Conservation (phyloP, 2,888 invertebrate species). For the Schrankia costaestrigalis region DNA sequence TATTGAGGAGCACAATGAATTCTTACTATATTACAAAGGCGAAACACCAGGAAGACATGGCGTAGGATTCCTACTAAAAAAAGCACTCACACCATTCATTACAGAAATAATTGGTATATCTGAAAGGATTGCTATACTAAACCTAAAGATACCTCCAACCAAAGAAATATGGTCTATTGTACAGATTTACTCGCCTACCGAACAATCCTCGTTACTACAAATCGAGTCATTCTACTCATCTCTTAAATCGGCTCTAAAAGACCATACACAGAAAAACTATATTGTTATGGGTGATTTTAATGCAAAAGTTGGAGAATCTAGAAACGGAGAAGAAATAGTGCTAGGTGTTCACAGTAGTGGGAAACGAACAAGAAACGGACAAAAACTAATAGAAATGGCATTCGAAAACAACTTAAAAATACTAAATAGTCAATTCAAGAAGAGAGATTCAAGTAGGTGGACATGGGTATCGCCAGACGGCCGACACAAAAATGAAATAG, state of each 20-base stretch:
- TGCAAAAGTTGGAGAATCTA: neutral
- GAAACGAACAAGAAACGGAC: neutral
- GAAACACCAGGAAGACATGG: neutral
- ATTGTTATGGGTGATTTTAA: neutral
- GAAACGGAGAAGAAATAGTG: neutral
- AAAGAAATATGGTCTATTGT: neutral
- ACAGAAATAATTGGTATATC: neutral
- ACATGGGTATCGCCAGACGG: constrained; percentile 23
- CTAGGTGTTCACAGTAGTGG: neutral
- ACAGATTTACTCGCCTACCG: neutral
- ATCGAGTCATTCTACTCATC: neutral
- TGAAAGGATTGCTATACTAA: neutral
- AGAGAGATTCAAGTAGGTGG: constrained; percentile 13
- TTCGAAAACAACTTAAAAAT: constrained; percentile 5
- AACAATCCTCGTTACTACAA: neutral
- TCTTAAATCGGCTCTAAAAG: neutral
- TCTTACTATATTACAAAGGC: neutral
- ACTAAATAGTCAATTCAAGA: constrained; percentile 15
- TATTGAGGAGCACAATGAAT: neutral
- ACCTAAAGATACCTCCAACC: neutral
- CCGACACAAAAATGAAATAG: constrained; percentile 18
- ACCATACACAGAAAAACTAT: neutral
- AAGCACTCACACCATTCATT: neutral
- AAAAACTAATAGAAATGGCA: constrained; percentile 1
- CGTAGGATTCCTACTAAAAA: neutral